Base-by-base conservation (phyloP, 2,888 invertebrate genomes). In the Melikaiella ostensackeni region DNA sequence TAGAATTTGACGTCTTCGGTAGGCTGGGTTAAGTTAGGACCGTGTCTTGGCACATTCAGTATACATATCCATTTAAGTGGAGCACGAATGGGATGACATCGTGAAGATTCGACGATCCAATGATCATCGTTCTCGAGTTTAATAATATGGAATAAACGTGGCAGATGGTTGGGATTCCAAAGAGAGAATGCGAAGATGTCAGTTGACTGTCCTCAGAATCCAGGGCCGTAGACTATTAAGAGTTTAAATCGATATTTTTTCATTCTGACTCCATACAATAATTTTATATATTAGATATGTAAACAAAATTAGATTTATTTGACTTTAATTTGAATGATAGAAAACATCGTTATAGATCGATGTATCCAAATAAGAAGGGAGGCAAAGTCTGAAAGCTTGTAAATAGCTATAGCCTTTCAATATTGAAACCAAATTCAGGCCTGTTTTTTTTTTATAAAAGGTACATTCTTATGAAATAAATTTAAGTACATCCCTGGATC, bases 131-230 rank as follows among this genome's bases (percentile, higher is more conserved):
- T 77, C 77, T 76, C 76, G 66, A 77, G 79, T 80, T 80, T 80
- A 80, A 80, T 81, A 81, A 81, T 79, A 80, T 79, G 81, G 77
- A 80, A 80, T 82, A 80, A 82, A 79, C 78, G 75, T 77, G 74
- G 82, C 80, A 82, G 82, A 79, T 82, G 82, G 77, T 75, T 77
- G 66, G 55, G 76, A 78, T 78, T 75, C 70, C 74, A 73, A 74
- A 73, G 76, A 76, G 75, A 79, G 77, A 77, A 75, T 75, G 55
- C 57, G 66, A 7, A 70, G 77, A 78, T 78, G 77, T 81, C 79
- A 79, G 75, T 78, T 70, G 57, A 74, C 70, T 75, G 59, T 42
- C 24, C 55, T 66, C 62, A 21, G 30, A 30, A 46, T 46, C 8
- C 59, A 59, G 59, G 59, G 59, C 59, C 59, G 59, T 6, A 7